phyloP scores from a whole-genome alignment of 2,113 vertebrate genomes.

The Nothoprocta pentlandii region DNA sequence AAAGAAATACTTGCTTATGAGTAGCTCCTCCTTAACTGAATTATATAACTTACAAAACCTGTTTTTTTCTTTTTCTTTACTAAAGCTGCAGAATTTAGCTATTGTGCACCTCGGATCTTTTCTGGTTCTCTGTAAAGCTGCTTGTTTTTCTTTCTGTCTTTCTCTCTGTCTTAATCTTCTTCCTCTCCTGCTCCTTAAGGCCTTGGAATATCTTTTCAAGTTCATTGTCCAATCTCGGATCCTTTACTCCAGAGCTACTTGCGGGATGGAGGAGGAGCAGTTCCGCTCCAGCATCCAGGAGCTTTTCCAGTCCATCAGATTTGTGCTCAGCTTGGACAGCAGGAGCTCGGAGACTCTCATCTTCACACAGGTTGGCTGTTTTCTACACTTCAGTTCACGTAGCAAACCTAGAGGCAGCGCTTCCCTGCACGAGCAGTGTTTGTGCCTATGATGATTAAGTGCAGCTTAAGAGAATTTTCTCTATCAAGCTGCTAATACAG shows the following conservation, averaged over 20 bases:
- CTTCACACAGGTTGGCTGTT: conserved; percentile 91
- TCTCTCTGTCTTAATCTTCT: conserved; percentile 42
- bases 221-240: conserved; percentile 97
- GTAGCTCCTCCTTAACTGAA: background rate
- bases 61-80: conserved; percentile 31
- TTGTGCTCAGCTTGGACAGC: conserved; percentile 96
- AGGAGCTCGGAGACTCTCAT: conserved; percentile 95
- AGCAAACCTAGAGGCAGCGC: background rate
- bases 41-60: conserved; percentile 6
- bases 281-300: conserved; percentile 95
- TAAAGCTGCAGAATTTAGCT: conserved; percentile 15
- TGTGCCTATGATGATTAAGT: background rate
- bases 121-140: conserved; percentile 46
- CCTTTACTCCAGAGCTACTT: conserved; percentile 96
- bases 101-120: conserved; percentile 16
- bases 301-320: conserved; percentile 97
- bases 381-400: background rate
- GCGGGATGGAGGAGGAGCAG: conserved; percentile 96
- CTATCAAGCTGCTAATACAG: background rate
- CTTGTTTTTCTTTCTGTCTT: conserved; percentile 66
- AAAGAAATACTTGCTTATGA: background rate
- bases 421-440: background rate
- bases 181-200: conserved; percentile 79
- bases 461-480: background rate
- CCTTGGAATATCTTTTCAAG: conserved; percentile 98